Base-by-base conservation (phyloP, 2,113 vertebrate species). In the Tylochromis polylepis region DNA sequence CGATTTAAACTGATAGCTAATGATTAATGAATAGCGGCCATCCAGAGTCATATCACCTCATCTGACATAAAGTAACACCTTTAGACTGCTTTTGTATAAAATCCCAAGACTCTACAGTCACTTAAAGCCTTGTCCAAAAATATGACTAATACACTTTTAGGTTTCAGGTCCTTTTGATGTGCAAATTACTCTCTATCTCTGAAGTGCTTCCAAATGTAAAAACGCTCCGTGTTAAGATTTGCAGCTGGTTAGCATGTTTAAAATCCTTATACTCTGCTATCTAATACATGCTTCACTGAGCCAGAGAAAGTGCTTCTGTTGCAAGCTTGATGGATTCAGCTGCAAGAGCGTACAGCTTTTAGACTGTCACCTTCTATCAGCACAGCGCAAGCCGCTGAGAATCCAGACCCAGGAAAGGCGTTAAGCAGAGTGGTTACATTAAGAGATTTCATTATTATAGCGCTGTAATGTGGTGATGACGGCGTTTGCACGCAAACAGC, bases 21-120 rank as follows among this genome's bases (percentile, higher is more conserved):
- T 95, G 90, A 94, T 94, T 94, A 88, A 94, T 89, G 88, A 84
- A 89, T 20, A 38, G 43, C 46, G 51, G 72, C 27, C 79, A 79
- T 81, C 82, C 5, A 85, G 75, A 58, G 62, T 41, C 55, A 51
- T 6, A 85, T 53, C 72, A 60, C 49, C 78, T 58, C 81, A 91
- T 88, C 43, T 43, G 24, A 90, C 89, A 78, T 41, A 53, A 49
- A 90, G 79, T 24, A 36, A 22, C 53, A 57, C 24, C 46, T 84
- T 77, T 2, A 9, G 1, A 29, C 10, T 2, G 2, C 14, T 49
- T 83, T 12, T 22, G 22, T 31, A 34, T 51, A 49, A 29, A 75
- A 75, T 4, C 43, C 43, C 43, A 2, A 75, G 41, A 72, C 67
- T 46, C 5, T 1, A 46, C 8, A 5, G 41, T 46, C 2, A 0